Evolutionary conservation across 30 jellyfish, hydroid and myxozoan genomes (phyloP).

Genomic region (Pelagia noctiluca): DNA sequence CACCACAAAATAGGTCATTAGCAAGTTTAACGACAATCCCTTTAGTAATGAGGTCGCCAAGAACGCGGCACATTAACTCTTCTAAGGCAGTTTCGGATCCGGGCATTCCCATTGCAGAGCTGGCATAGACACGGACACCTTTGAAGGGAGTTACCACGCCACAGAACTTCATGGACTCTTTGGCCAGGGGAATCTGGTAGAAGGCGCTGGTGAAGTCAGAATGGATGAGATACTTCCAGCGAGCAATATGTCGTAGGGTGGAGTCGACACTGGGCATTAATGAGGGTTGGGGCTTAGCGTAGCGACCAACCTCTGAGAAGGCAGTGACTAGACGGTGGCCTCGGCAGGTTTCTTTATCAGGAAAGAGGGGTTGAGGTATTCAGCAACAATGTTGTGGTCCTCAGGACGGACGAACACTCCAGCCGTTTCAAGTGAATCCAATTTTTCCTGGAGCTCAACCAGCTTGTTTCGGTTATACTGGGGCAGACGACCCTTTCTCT

Average conservation of each 20-base stretch:
- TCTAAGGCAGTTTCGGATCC: constrained; percentile 80
- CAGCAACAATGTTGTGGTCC: constrained; percentile 38
- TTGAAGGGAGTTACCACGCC: constrained; percentile 79
- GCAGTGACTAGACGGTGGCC: constrained; percentile 75
- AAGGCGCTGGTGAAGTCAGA: constrained; percentile 67
- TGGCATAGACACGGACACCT: constrained; percentile 63
- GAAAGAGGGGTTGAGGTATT: constrained; percentile 78
- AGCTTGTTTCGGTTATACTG: constrained; percentile 51
- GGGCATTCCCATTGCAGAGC: constrained; percentile 81
- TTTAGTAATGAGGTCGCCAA: constrained; percentile 47
- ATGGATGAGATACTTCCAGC: constrained; percentile 56
- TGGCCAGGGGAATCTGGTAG: constrained; percentile 73
- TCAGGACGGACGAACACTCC: constrained; percentile 73
- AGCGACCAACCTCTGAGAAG: constrained; percentile 69
- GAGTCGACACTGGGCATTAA: constrained; percentile 71
- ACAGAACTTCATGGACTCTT: constrained; percentile 64
- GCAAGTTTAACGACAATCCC: constrained; percentile 65
- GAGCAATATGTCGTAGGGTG: constrained; percentile 70
- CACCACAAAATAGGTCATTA: constrained; percentile 72
- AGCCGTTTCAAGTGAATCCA: constrained; percentile 56
- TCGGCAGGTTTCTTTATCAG: constrained; percentile 60
- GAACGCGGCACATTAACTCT: constrained; percentile 64
- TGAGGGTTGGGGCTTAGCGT: constrained; percentile 75
- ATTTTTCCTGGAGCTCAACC: constrained; percentile 42
- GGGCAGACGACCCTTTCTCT: constrained; percentile 60